Base-by-base conservation (phyloP, 2,113 vertebrate genomes). In the Aphelocoma coerulescens region DNA sequence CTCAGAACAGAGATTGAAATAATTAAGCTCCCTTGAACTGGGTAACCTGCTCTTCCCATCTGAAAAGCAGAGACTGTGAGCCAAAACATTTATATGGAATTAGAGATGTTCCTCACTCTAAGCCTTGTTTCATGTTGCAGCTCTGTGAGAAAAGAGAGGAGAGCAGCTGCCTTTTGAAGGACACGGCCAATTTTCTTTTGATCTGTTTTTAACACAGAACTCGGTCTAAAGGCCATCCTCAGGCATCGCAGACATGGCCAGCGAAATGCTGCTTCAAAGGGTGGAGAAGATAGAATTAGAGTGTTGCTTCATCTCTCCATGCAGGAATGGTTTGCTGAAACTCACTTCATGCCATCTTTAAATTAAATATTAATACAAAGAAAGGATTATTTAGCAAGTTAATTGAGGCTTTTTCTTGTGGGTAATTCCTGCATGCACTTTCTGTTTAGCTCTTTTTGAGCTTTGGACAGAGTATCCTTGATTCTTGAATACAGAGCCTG, bases 101-200 rank as follows among this genome's bases (percentile, higher is more conserved):
- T 87, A 73, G 28, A 79, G 63, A 37, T 0, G 0, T 33, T 93
- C 55, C 54, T 69, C 39, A 23, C 13, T 7, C 33, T 54, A 35
- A 79, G 59, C 37, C 52, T 63, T 37, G 24, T 80, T 93, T 83
- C 61, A 48, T 21, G 24, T 74, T 88, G 63, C 51, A 74, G 59
- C 59, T 75, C 37, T 81, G 69, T 78, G 85, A 73, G 78, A 86
- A 94, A 44, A 32, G 35, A 85, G 79, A 93, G 78, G 71, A 93
- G 79, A 86, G 51, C 0, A 0, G 35, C 41, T 77, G 63, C 33
- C 65, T 90, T 94, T 88, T 84, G 79, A 88, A 94, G 82, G 75
- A 85, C 68, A n/a, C 49, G 71, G n/a, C 72, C 57, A 61, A 48
- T 75, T 67, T 89, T 88, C 93, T 83, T 96, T 94, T 96, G 90